Evolutionary conservation across 2,888 invertebrate species (phyloP).

Genomic region (Timandra comae): DNA sequence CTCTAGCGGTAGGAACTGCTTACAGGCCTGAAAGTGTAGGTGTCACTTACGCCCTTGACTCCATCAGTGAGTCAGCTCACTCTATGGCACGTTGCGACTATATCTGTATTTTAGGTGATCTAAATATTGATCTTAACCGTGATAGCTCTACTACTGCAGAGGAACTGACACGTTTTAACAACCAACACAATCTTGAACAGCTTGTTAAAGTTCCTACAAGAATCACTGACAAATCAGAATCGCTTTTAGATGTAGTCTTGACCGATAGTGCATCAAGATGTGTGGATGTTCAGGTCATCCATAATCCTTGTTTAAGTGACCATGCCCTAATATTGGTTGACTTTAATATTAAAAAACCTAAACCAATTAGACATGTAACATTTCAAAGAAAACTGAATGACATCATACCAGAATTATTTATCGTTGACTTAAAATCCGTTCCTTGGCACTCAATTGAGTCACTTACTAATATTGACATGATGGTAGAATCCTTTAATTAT

Average conservation of each 20-base stretch:
- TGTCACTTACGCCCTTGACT: background rate
- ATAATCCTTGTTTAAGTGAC: too few species aligned
- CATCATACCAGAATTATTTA: background rate
- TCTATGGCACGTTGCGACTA: conserved; percentile 1
- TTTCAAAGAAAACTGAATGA: background rate
- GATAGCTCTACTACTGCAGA: background rate
- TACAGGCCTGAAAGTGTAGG: background rate
- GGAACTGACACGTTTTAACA: background rate
- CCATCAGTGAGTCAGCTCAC: background rate
- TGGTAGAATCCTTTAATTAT: background rate
- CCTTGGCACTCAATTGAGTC: background rate
- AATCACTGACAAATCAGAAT: background rate
- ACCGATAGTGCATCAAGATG: background rate
- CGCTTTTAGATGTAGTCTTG: background rate
- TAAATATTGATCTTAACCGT: background rate
- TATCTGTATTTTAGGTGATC: conserved; percentile 1
- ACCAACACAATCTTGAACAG: background rate
- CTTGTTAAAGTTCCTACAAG: background rate
- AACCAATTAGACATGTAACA: background rate
- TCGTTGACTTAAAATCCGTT: background rate
- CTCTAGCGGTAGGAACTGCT: background rate
- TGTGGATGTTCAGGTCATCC: too few species aligned
- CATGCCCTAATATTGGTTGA: background rate
- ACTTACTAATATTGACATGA: background rate
- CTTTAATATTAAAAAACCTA: background rate